phyloP scores from a whole-genome alignment of 2,113 vertebrate species.

The Elaphurus davidianus region DNA sequence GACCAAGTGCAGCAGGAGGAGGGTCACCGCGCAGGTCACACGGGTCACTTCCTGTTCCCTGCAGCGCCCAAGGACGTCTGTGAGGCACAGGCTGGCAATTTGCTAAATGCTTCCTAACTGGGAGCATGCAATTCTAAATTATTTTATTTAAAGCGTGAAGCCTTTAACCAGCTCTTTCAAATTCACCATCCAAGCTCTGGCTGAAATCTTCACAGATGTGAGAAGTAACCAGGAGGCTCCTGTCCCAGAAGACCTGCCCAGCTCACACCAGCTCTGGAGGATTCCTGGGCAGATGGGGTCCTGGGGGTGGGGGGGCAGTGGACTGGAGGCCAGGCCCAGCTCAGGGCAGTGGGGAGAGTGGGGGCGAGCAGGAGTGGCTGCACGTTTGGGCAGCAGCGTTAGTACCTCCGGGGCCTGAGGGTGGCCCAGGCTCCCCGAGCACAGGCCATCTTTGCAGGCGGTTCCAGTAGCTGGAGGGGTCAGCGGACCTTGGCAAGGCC shows the following conservation, averaged over 20 bases:
- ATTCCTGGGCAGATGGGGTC: neutral
- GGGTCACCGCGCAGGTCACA: neutral
- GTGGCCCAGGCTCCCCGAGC: neutral
- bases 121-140: neutral
- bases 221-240: neutral
- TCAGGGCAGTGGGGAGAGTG: neutral
- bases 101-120: neutral
- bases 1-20: conserved; percentile 35
- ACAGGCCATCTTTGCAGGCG: neutral
- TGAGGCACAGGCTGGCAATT: neutral
- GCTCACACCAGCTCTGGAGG: neutral
- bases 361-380: neutral
- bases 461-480: neutral
- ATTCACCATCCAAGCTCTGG: neutral
- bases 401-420: neutral
- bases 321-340: neutral
- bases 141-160: neutral
- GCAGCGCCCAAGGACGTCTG: neutral
- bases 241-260: neutral
- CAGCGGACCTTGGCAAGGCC: neutral
- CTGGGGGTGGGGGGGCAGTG: too few relatives aligned
- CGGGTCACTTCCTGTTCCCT: conserved; percentile 41
- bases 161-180: neutral
- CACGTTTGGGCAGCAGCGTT: neutral
- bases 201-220: neutral